A percentile compares a stretch with the other conserved stretches of the same genome.
phyloP scores from a whole-genome alignment of 2,888 invertebrate genomes.

The Galerucella pusilla region DNA sequence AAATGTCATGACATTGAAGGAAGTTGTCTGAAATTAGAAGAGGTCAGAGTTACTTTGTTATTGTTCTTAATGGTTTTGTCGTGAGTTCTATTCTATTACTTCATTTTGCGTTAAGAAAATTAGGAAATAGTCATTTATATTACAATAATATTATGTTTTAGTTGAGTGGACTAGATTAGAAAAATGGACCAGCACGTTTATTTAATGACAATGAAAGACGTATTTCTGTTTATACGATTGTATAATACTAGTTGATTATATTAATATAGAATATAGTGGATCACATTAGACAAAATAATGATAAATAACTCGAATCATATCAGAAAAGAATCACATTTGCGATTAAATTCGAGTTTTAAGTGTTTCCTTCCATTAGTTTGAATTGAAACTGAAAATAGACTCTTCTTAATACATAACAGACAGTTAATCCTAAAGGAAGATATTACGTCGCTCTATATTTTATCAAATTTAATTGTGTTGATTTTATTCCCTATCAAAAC shows the following conservation, averaged over 20 bases:
- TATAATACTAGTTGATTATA: neutral
- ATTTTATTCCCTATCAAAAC: too few species aligned
- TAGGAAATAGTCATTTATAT: conserved; percentile 23
- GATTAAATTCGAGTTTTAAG: too few species aligned
- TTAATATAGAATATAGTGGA: too few species aligned
- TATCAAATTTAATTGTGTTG: too few species aligned
- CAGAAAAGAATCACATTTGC: too few species aligned
- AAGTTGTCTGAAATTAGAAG: neutral
- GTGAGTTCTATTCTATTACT: conserved; percentile 1
- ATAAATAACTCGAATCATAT: too few species aligned
- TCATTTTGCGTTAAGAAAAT: conserved; percentile 20
- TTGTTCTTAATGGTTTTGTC: conserved; percentile 10
- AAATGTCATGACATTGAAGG: neutral
- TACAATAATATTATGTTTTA: neutral
- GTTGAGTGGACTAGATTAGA: neutral
- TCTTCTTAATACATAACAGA: too few species aligned
- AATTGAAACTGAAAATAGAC: too few species aligned
- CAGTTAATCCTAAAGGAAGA: too few species aligned
- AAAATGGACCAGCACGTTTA: neutral
- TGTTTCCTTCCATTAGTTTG: too few species aligned
- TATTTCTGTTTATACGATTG: neutral
- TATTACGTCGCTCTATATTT: too few species aligned
- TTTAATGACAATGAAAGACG: neutral
- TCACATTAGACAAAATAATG: too few species aligned
- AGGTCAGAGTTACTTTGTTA: conserved; percentile 9